Evolutionary conservation across 2,888 invertebrate genomes (phyloP), one percentile per base, ranked within the genome.

Genomic region (Mythimna albipuncta): DNA sequence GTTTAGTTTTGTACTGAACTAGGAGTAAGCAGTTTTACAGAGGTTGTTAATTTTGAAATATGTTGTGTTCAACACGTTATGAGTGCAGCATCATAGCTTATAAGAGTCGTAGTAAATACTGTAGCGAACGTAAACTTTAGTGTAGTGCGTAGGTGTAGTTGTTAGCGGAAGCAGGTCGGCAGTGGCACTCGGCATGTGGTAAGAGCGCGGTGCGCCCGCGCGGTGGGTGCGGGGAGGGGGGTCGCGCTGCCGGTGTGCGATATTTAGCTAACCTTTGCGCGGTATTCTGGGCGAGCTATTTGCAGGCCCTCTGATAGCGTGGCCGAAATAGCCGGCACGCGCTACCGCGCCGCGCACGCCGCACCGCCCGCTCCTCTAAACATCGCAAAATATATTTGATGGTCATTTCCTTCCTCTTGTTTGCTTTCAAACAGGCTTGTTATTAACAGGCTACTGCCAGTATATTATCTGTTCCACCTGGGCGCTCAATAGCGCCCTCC

Each of bases 201-300:
- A 38, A 16, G 65, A 38, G 59, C 3, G 69, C 44, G 58, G 16
- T 1, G 52, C 32, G 62, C 32, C 11, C 26, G 26, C 26, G 26
- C 41, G 0, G 79, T 6, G 59, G 7, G 41, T 7, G 6, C n/a
- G 54, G 10, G 44, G n/a, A 35, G 64, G 35, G 71, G 58, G 58
- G 75, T 47, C 62, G 57, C 58, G 70, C 68, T 71, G 79, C 69
- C 69, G 76, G 66, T 63, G 73, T 65, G 68, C 84, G 87, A 87
- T 89, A 87, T 90, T 89, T 89, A 88, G 89, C 85, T 92, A 91
- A 93, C 93, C 93, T 93, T 92, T 92, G 89, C 88, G 87, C 85
- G 88, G 86, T 93, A 92, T 93, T 93, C 91, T 88, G 87, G 86
- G 92, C 89, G 88, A 81, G 91, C 91, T 93, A 93, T 93, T 92